These are phyloP conservation scores for Hipposideros larvatus DNA, from an alignment of 2,797 vertebrate genomes.

Conservation along the genomic window DNA sequence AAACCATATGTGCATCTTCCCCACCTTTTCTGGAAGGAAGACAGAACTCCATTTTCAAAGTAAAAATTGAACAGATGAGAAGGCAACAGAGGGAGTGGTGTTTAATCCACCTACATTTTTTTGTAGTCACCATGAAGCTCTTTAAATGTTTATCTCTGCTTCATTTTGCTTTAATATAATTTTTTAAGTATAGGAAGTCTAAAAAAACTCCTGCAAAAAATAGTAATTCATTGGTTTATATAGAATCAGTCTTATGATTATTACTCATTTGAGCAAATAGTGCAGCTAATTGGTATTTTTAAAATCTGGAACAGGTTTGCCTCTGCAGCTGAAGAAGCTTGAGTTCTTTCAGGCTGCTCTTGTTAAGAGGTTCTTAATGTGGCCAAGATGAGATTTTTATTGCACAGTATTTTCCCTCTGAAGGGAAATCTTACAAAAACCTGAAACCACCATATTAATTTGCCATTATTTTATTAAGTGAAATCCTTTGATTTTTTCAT, in stretches of 20 bases:
- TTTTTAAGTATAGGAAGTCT: conserved; percentile 29
- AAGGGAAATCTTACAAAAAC: conserved; percentile 55
- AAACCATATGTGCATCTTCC: not conserved
- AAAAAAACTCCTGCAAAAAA: conserved; percentile 10
- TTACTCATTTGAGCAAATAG: conserved; percentile 44
- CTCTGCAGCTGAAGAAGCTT: conserved; percentile 17
- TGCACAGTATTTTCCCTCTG: conserved; percentile 44
- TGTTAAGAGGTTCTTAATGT: conserved; percentile 33
- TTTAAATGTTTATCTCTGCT: conserved; percentile 16
- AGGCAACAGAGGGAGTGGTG: not conserved
- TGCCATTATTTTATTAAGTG: conserved; percentile 50
- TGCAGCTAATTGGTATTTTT: not conserved
- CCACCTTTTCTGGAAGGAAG: not conserved
- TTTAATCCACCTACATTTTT: not conserved
- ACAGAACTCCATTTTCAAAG: conserved; percentile 26
- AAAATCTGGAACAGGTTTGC: conserved; percentile 53
- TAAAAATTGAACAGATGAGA: not conserved
- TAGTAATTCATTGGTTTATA: not conserved
- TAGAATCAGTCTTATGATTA: conserved; percentile 12
- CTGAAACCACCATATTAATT: not conserved
- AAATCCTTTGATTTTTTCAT: conserved; percentile 21
- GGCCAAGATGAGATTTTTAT: conserved; percentile 46
- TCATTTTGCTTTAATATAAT: conserved; percentile 50
- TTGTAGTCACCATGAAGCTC: not conserved
- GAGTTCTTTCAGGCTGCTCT: not conserved